These are phyloP conservation scores for Tenebrosternarchus preto DNA, from an alignment of 2,113 vertebrate species.

Conservation along the genomic window DNA sequence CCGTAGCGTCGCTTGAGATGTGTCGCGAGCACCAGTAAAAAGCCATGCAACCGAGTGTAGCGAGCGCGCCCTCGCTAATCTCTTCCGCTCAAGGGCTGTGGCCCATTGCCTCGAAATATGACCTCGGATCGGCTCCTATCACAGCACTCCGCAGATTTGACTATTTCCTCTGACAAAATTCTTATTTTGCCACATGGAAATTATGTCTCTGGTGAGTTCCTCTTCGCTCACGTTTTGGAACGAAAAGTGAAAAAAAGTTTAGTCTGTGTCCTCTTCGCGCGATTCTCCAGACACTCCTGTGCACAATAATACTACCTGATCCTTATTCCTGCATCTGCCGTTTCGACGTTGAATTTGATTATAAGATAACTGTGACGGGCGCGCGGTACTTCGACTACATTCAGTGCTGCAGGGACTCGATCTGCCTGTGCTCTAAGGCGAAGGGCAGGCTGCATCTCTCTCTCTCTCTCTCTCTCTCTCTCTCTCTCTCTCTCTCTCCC, in stretches of 20 bases:
- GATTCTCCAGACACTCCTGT: slow-evolving; percentile 46
- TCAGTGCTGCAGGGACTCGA: slow-evolving; percentile 79
- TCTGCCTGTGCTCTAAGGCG: slow-evolving; percentile 72
- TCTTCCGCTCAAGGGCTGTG: slow-evolving; percentile 51
- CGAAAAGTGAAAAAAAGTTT: slow-evolving; percentile 54
- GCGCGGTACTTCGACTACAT: slow-evolving; percentile 63
- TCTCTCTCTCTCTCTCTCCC: slow-evolving; percentile 64
- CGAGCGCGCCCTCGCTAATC: slow-evolving; percentile 21
- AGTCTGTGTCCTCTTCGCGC: slow-evolving; percentile 37
- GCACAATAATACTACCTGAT: slow-evolving; percentile 55
- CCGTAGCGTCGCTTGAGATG: slow-evolving; percentile 38
- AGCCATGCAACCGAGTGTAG: slow-evolving; percentile 25
- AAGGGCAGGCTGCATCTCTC: slow-evolving; percentile 66
- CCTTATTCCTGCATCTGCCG: slow-evolving; percentile 63
- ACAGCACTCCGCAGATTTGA: too few relatives aligned
- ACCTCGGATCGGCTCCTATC: too few relatives aligned
- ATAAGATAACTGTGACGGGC: slow-evolving; percentile 70
- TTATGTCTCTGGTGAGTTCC: slow-evolving; percentile 50
- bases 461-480: slow-evolving; percentile 66
- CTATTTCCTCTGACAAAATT: slow-evolving; percentile 22
- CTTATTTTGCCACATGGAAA: slow-evolving; percentile 3
- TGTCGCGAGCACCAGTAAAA: slow-evolving; percentile 37
- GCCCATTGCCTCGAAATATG: too few relatives aligned
- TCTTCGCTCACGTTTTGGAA: slow-evolving; percentile 61
- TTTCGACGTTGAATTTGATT: slow-evolving; percentile 65